phyloP scores from a whole-genome alignment of 2,888 invertebrate genomes.

The Noctua comes region DNA sequence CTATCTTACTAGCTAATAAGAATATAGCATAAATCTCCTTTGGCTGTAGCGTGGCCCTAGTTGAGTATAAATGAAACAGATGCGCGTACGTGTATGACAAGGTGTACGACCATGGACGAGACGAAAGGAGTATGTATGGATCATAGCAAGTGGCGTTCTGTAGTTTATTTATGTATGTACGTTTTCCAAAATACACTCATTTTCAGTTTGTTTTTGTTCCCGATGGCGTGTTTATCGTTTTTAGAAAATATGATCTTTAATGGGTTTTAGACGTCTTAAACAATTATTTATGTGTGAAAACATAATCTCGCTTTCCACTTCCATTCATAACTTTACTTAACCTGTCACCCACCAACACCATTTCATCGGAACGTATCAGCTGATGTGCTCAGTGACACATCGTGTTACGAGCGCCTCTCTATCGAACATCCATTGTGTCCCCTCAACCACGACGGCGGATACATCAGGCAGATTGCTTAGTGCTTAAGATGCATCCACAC shows the following conservation, averaged over 20 bases:
- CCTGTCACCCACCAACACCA: not conserved
- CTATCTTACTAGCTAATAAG: too few species aligned
- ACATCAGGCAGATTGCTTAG: conserved; percentile 54
- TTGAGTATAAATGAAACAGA: too few species aligned
- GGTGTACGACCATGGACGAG: too few species aligned
- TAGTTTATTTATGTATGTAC: not conserved
- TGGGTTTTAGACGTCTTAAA: not conserved
- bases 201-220: not conserved
- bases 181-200: not conserved
- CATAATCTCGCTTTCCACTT: not conserved
- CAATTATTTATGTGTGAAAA: not conserved
- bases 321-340: not conserved
- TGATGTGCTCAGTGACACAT: conserved; percentile 17
- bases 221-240: not conserved
- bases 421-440: conserved; percentile 41
- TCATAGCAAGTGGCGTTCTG: not conserved
- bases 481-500: not conserved
- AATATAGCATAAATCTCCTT: not conserved
- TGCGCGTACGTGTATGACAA: too few species aligned
- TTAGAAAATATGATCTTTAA: not conserved
- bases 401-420: conserved; percentile 8
- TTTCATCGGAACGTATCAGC: conserved; percentile 17
- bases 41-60: not conserved
- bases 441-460: conserved; percentile 23
- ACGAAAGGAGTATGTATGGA: too few species aligned